These are phyloP conservation scores for Nerophis lumbriciformis DNA, from an alignment of 2,113 vertebrate species.

Conservation along the genomic window DNA sequence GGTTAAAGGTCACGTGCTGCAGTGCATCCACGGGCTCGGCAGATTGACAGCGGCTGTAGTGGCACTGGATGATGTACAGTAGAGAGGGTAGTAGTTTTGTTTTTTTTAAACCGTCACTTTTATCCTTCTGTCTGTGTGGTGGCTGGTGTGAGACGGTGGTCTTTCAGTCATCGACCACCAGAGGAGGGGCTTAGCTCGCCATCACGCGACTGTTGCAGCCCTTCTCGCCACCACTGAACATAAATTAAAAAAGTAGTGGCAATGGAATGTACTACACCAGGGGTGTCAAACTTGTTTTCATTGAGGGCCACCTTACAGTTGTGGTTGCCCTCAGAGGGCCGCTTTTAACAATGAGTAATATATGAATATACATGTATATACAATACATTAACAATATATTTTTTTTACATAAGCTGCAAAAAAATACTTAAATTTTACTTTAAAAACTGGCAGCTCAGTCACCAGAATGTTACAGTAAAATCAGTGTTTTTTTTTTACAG, in stretches of 20 bases:
- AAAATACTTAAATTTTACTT: too few relatives aligned
- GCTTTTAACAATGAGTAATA: too few relatives aligned
- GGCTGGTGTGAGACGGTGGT: conserved; percentile 16
- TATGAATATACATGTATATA: too few relatives aligned
- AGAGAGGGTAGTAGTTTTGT: neutral
- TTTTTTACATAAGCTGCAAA: too few relatives aligned
- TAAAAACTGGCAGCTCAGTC: too few relatives aligned
- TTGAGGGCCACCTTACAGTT: too few relatives aligned
- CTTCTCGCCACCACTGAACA: neutral
- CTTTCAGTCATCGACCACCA: conserved; percentile 58
- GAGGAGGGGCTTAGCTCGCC: conserved; percentile 12
- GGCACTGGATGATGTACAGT: conserved; percentile 57
- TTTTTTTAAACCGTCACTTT: conserved; percentile 20
- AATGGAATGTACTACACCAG: neutral
- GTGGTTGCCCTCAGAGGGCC: too few relatives aligned
- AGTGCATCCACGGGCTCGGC: conserved; percentile 51
- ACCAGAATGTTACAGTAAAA: too few relatives aligned
- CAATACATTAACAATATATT: too few relatives aligned
- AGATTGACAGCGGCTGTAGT: conserved; percentile 55
- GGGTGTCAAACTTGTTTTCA: too few relatives aligned
- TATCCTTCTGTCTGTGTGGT: neutral
- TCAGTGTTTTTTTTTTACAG: too few relatives aligned
- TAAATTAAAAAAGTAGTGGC: neutral
- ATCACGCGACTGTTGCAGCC: neutral
- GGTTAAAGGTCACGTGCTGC: conserved; percentile 61